These are phyloP conservation scores for Liodrosophila aerea DNA, from an alignment of 2,888 invertebrate genomes.

Conservation along the genomic window DNA sequence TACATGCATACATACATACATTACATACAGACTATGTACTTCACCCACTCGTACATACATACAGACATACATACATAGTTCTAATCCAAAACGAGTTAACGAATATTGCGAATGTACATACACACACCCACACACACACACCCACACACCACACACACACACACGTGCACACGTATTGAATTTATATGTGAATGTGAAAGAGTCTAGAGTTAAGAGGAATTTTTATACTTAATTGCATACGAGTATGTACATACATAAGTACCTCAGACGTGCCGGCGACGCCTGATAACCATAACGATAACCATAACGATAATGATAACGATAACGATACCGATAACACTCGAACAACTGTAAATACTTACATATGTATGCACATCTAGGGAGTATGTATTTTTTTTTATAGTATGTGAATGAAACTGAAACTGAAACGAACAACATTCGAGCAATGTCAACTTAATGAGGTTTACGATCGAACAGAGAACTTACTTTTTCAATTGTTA, in stretches of 20 bases:
- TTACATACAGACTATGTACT: constrained; percentile 4
- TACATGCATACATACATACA: constrained; percentile 26
- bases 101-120: constrained; percentile 4
- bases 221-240: constrained; percentile 44
- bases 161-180: constrained; percentile 33
- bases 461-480: too few relatives aligned
- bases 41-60: constrained; percentile 17
- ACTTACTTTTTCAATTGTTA: not conserved
- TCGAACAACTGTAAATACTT: constrained; percentile 9
- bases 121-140: constrained; percentile 12
- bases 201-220: constrained; percentile 29
- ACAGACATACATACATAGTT: constrained; percentile 11
- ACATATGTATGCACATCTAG: constrained; percentile 10
- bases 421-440: not conserved
- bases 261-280: constrained; percentile 54
- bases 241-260: constrained; percentile 38
- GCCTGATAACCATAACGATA: constrained; percentile 44
- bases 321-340: not conserved
- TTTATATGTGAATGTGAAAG: constrained; percentile 39
- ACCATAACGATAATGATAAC: constrained; percentile 2
- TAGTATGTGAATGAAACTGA: too few relatives aligned
- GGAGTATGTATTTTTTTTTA: too few relatives aligned
- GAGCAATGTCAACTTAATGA: not conserved
- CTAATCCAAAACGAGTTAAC: not conserved
- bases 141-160: constrained; percentile 7